Conservation (phyloP, 2,888 invertebrate genomes). For the Sisyra nigra region DNA sequence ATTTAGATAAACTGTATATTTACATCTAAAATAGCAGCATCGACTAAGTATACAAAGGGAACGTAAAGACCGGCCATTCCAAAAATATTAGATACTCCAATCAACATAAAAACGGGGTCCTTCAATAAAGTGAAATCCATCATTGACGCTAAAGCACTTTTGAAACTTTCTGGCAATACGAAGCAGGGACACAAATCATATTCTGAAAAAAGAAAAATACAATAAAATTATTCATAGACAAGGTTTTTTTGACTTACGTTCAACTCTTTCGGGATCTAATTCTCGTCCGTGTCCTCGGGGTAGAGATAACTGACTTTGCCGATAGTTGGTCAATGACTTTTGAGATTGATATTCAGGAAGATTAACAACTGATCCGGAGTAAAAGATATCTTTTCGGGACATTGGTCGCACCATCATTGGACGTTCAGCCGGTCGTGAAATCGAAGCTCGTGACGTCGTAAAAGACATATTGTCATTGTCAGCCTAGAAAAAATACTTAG, state of each 20-base stretch:
- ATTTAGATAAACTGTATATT: constrained; percentile 21
- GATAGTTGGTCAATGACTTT: constrained; percentile 75
- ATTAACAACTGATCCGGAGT: constrained; percentile 88
- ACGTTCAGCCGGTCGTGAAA: constrained; percentile 33
- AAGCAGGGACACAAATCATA: constrained; percentile 70
- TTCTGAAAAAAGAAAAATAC: constrained; percentile 31
- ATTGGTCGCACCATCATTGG: constrained; percentile 71
- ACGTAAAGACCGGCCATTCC: constrained; percentile 97
- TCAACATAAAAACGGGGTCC: constrained; percentile 80
- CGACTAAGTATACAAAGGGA: constrained; percentile 88
- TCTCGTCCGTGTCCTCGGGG: constrained; percentile 49
- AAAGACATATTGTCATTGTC: constrained; percentile 54
- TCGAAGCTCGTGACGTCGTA: constrained; percentile 48
- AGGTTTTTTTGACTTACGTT: constrained; percentile 36
- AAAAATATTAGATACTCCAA: constrained; percentile 86
- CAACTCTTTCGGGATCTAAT: constrained; percentile 46
- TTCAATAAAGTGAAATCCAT: constrained; percentile 76
- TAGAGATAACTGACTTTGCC: constrained; percentile 80
- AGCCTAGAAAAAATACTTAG: constrained; percentile 23
- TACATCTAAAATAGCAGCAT: constrained; percentile 57
- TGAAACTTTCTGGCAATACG: constrained; percentile 62
- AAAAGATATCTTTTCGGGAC: constrained; percentile 93
- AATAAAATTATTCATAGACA: background rate
- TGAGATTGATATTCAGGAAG: constrained; percentile 88
- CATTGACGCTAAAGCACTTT: constrained; percentile 74